These are phyloP conservation scores for Herpetotheres cachinnans DNA, from an alignment of 2,113 vertebrate species.

Conservation along the genomic window DNA sequence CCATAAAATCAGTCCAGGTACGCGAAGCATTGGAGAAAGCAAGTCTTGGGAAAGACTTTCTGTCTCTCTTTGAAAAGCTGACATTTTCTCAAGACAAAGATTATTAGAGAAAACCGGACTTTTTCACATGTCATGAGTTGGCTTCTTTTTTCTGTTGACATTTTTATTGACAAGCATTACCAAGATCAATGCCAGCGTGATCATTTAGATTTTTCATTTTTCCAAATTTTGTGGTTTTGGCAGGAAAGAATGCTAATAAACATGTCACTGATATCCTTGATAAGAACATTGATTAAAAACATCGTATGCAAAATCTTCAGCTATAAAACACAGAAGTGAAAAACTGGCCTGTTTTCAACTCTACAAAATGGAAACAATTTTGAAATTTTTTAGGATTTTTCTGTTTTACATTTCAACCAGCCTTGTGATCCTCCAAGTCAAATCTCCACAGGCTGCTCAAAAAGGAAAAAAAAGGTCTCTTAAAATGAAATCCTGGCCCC, in stretches of 20 bases:
- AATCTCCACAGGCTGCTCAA: constrained; percentile 15
- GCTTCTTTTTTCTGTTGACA: not conserved
- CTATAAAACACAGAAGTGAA: not conserved
- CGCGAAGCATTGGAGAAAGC: not conserved
- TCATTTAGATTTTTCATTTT: not conserved
- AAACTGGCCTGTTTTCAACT: not conserved
- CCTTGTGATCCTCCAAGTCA: constrained; percentile 12
- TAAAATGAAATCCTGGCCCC: constrained; percentile 38
- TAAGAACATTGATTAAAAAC: constrained; percentile 9
- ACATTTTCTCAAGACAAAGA: not conserved
- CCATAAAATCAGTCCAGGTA: not conserved
- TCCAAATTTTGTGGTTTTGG: not conserved
- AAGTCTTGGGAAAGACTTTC: not conserved
- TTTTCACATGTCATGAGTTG: not conserved
- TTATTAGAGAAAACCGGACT: not conserved
- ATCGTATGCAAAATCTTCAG: not conserved
- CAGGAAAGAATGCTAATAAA: constrained; percentile 10
- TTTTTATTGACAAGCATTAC: not conserved
- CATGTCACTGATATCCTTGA: not conserved
- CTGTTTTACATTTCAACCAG: constrained; percentile 24
- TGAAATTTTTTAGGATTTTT: constrained; percentile 26
- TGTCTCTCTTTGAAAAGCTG: not conserved
- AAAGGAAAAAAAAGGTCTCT: not conserved
- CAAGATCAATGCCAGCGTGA: not conserved
- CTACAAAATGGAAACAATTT: constrained; percentile 19